Evolutionary conservation across 92 coral and sea anemone genomes (phyloP), one percentile per base, ranked within the genome.

Genomic region (Zoanthus solanderi): DNA sequence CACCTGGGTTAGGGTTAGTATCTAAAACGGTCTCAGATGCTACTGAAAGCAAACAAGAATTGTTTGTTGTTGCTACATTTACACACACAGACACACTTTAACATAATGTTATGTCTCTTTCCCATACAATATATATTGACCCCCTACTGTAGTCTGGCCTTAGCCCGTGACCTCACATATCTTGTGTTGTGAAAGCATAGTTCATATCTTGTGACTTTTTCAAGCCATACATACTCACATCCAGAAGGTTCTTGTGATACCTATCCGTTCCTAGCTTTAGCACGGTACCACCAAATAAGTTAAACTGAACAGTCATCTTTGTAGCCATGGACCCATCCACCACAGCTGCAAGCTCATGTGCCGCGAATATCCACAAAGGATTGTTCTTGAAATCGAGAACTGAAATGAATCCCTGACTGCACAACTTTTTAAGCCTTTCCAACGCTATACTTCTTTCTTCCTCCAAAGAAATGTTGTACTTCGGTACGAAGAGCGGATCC

Each of bases 261-360:
- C 95, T 89, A 11, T 93, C 89, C 0, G 95, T 93, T n/a, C 96
- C 96, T 53, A 93, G 90, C 75, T 93, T 93, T 37, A 93, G 83
- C 37, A 95, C 97, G 69, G 98, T 95, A 17, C 98, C 98, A 83
- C 98, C 98, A 91, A 94, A 94, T 87, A 94, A 88, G 79, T 94
- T 94, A 72, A 94, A 94, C 93, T 94, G 98, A 48, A 94, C 98
- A 5, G 98, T 94, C 98, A 94, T 94, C 83, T 94, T 94, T 15
- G 98, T 94, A 30, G 98, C 92, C 98, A 94, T 94, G 1, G 98
- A 92, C 3, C 93, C 94, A 63, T 94, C 97, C 29, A 92, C 94
- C 16, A 94, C 93, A 28, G 92, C 93, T 11, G 92, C 91, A 65
- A 94, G 63, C 34, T 94, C 97, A 32, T 92, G 97, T 14, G 97